Evolutionary conservation across 2,888 invertebrate genomes (phyloP).

Genomic region (Phyllotreta cruciferae): DNA sequence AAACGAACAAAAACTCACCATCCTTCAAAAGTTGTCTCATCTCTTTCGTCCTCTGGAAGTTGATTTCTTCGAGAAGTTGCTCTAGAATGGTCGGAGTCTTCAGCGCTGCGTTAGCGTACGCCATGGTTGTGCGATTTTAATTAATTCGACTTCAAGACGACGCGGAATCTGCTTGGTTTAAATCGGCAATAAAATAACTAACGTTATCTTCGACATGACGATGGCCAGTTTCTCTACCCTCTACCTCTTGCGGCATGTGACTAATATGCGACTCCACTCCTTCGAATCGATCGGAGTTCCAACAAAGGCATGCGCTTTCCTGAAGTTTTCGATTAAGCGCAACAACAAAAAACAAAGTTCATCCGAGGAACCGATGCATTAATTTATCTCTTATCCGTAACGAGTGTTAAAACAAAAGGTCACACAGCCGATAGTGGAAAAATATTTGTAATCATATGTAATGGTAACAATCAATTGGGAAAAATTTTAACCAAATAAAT

Average conservation of each 20-base stretch:
- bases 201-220: constrained; percentile 18
- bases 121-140: constrained; percentile 47
- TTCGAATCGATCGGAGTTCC: constrained; percentile 19
- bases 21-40: constrained; percentile 88
- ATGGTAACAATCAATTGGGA: no score
- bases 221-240: constrained; percentile 1
- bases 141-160: neutral
- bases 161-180: constrained; percentile 1
- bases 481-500: no score
- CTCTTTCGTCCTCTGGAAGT: constrained; percentile 90
- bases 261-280: constrained; percentile 27
- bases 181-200: constrained; percentile 7
- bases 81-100: constrained; percentile 77
- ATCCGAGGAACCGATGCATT: no score
- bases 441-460: no score
- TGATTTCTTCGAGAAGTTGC: constrained; percentile 88
- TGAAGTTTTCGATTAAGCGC: no score
- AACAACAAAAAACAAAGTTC: no score
- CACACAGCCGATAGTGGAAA: no score
- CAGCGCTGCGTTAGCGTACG: constrained; percentile 57
- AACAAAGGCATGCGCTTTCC: neutral
- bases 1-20: constrained; percentile 63
- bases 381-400: no score
- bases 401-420: no score
- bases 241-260: constrained; percentile 24